Percentiles rank a stretch among this genome's conserved stretches.
These are phyloP conservation scores for Nomada ferruginata DNA, from an alignment of 2,888 invertebrate genomes.

Conservation along the genomic window DNA sequence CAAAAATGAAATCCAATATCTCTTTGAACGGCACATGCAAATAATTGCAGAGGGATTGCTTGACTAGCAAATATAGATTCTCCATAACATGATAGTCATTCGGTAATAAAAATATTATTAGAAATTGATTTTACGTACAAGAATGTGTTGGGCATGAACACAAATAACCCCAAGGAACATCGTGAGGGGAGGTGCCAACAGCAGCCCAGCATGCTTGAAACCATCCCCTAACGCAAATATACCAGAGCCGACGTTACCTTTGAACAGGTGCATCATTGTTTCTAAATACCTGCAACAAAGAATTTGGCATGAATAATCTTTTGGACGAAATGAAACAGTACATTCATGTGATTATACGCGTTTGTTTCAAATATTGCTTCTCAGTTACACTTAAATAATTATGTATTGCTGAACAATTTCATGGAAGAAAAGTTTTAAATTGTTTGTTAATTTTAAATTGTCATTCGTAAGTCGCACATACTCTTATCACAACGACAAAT, in stretches of 20 bases:
- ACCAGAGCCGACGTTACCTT: conserved; percentile 98
- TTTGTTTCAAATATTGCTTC: not conserved
- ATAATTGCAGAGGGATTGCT: not conserved
- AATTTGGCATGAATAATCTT: conserved; percentile 21
- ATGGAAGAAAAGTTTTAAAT: not conserved
- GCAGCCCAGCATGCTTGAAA: conserved; percentile 95
- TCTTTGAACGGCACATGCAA: not conserved
- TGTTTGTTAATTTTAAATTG: not conserved
- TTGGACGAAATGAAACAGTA: not conserved
- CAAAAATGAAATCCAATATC: not conserved
- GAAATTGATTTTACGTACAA: conserved; percentile 86
- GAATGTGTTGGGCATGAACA: conserved; percentile 96
- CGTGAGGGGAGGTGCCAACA: conserved; percentile 92
- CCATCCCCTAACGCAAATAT: conserved; percentile 98
- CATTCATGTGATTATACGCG: not conserved
- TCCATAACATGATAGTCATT: not conserved
- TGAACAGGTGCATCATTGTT: conserved; percentile 95
- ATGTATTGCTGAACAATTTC: not conserved
- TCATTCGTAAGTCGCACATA: too few species aligned
- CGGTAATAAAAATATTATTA: not conserved
- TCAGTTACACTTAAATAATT: not conserved
- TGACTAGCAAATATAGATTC: too few species aligned
- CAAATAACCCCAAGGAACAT: conserved; percentile 93
- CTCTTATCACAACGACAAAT: too few species aligned
- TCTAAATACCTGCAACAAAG: conserved; percentile 89